phyloP scores from a whole-genome alignment of 2,113 vertebrate genomes.

The Paramisgurnus dabryanus region DNA sequence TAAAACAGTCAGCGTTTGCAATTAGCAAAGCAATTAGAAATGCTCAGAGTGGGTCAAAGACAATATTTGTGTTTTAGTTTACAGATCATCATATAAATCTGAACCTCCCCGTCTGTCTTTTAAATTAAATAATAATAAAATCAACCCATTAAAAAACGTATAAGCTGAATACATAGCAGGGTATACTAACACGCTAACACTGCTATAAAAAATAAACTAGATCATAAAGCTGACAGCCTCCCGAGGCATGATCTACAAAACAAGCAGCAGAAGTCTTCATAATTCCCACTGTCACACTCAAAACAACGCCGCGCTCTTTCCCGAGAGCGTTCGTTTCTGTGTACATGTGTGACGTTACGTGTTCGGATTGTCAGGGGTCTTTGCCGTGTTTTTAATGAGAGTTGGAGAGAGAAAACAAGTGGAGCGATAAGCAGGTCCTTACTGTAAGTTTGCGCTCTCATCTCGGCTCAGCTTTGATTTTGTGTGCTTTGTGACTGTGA shows the following conservation, averaged over 20 bases:
- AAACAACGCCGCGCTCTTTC: neutral
- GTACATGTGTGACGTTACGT: neutral
- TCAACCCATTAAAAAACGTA: neutral
- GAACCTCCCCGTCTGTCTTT: neutral
- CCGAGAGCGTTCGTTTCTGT: neutral
- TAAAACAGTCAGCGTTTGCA: neutral
- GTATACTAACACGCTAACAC: constrained; percentile 20
- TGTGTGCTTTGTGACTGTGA: constrained; percentile 14
- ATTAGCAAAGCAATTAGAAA: too few relatives aligned
- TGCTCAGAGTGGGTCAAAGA: too few relatives aligned
- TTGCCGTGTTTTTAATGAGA: constrained; percentile 24
- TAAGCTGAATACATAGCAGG: constrained; percentile 28
- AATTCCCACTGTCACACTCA: constrained; percentile 22
- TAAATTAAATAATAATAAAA: neutral
- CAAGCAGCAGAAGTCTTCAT: neutral
- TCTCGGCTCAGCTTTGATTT: constrained; percentile 19
- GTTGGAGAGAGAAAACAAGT: constrained; percentile 20
- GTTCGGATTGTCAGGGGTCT: neutral
- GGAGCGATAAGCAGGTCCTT: constrained; percentile 34
- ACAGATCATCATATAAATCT: neutral
- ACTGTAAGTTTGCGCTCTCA: neutral
- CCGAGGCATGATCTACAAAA: constrained; percentile 38
- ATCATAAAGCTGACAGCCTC: constrained; percentile 55
- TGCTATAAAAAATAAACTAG: constrained; percentile 37
- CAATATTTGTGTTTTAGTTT: neutral